These are phyloP conservation scores for Thumatha senex DNA, from an alignment of 2,888 invertebrate species.

Conservation along the genomic window DNA sequence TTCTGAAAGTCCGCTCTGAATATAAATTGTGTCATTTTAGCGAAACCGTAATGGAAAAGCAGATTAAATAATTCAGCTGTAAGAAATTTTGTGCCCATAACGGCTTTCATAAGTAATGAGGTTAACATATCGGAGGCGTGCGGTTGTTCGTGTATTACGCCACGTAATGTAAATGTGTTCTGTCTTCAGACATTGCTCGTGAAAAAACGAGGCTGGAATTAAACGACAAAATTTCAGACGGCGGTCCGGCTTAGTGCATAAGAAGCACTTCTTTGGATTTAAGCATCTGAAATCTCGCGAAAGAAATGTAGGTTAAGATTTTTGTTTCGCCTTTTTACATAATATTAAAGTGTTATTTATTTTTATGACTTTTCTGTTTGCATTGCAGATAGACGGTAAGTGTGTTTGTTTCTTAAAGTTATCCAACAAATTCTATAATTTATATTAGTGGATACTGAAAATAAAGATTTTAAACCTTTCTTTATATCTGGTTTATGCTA, in stretches of 20 bases:
- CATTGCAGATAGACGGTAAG: too few species aligned
- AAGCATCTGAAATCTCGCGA: conserved; percentile 8
- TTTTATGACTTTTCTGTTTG: background rate
- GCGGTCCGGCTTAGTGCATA: conserved; percentile 8
- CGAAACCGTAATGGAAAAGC: conserved; percentile 80
- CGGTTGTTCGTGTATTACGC: conserved; percentile 40
- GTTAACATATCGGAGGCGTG: conserved; percentile 62
- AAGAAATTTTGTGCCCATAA: conserved; percentile 80
- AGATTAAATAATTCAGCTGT: conserved; percentile 80
- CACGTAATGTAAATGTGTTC: conserved; percentile 24
- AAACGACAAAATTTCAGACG: conserved; percentile 2
- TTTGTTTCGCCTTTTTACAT: conserved; percentile 10
- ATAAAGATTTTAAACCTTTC: too few species aligned
- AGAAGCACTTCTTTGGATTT: conserved; percentile 10
- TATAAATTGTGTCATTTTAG: conserved; percentile 79
- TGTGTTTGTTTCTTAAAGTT: background rate
- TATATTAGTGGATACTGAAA: too few species aligned
- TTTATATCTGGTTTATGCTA: too few species aligned
- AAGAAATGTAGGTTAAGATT: conserved; percentile 9
- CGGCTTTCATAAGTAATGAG: conserved; percentile 76
- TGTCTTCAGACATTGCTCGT: conserved; percentile 9
- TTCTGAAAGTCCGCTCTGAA: conserved; percentile 62
- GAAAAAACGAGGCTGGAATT: conserved; percentile 4
- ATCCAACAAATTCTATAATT: too few species aligned
- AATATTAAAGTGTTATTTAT: conserved; percentile 2